phyloP scores from a whole-genome alignment of 2,888 invertebrate genomes.

The Conistra vaccinii region DNA sequence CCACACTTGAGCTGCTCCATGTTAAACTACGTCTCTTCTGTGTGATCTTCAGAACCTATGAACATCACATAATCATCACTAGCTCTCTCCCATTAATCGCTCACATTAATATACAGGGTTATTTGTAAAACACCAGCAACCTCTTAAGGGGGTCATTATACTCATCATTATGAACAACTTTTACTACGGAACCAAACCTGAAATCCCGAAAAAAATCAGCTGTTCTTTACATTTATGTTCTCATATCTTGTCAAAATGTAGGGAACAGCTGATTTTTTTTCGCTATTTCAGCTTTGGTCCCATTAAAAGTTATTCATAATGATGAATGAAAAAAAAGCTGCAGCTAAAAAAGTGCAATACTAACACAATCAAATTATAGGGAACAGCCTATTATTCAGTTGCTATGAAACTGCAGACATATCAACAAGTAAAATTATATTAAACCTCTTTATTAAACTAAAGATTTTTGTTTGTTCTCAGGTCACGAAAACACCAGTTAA shows the following conservation, averaged over 20 bases:
- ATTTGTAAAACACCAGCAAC: too few species aligned
- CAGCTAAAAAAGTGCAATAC: background rate
- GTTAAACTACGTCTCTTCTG: slow-evolving; percentile 89
- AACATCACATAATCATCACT: background rate
- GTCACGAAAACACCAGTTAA: slow-evolving; percentile 21
- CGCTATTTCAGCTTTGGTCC: too few species aligned
- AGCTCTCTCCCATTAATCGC: background rate
- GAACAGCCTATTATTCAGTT: background rate
- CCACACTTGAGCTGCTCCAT: slow-evolving; percentile 88
- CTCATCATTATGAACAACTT: too few species aligned
- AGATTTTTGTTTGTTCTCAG: slow-evolving; percentile 26
- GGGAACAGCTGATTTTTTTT: too few species aligned
- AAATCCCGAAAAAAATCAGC: too few species aligned
- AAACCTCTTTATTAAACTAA: background rate
- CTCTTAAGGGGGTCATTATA: too few species aligned
- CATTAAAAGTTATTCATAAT: too few species aligned
- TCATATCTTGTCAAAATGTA: too few species aligned
- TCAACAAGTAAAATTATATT: background rate
- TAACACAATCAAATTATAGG: background rate
- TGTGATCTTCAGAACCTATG: slow-evolving; percentile 84
- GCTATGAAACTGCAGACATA: too few species aligned
- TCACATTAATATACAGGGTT: too few species aligned
- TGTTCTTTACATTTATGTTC: too few species aligned
- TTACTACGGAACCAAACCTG: too few species aligned
- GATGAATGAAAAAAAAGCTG: background rate